Evolutionary conservation across 2,113 vertebrate species (phyloP).

Genomic region (Mohoua ochrocephala): DNA sequence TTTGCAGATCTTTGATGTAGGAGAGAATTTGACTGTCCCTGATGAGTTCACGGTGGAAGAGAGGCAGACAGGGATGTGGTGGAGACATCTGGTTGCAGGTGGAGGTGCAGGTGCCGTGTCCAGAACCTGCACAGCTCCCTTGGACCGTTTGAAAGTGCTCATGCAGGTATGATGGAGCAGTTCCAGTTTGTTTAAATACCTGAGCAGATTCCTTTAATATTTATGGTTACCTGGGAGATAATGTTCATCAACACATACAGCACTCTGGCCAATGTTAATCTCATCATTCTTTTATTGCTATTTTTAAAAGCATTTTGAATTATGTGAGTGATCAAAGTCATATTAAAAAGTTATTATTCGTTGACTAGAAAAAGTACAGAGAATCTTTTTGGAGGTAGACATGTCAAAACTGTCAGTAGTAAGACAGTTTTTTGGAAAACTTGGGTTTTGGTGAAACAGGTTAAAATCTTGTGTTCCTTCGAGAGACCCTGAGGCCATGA

Average conservation of each 20-base stretch:
- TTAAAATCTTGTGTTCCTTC: background rate
- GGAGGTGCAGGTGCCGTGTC: constrained; percentile 92
- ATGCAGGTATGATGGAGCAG: constrained; percentile 84
- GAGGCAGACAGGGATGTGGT: constrained; percentile 92
- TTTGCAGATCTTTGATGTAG: constrained; percentile 92
- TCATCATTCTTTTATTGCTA: background rate
- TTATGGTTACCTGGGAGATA: background rate
- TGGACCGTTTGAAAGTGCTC: constrained; percentile 93
- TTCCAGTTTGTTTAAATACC: background rate
- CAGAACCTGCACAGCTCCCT: constrained; percentile 90
- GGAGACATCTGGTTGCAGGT: constrained; percentile 94
- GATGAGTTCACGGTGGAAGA: constrained; percentile 97
- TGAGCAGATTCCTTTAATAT: background rate
- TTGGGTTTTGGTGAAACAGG: background rate
- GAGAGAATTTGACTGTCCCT: constrained; percentile 90
- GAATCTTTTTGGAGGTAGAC: background rate
- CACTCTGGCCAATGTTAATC: background rate
- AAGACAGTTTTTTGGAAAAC: background rate
- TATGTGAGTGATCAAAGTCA: background rate
- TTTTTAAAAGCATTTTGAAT: background rate
- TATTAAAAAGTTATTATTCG: background rate
- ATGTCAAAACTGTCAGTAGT: background rate
- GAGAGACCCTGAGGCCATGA: background rate
- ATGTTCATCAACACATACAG: background rate
- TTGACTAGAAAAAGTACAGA: background rate